Percentiles rank a stretch among this genome's conserved stretches.
Evolutionary conservation across 2,888 invertebrate genomes (phyloP).

Genomic region (Tenthredo livida): DNA sequence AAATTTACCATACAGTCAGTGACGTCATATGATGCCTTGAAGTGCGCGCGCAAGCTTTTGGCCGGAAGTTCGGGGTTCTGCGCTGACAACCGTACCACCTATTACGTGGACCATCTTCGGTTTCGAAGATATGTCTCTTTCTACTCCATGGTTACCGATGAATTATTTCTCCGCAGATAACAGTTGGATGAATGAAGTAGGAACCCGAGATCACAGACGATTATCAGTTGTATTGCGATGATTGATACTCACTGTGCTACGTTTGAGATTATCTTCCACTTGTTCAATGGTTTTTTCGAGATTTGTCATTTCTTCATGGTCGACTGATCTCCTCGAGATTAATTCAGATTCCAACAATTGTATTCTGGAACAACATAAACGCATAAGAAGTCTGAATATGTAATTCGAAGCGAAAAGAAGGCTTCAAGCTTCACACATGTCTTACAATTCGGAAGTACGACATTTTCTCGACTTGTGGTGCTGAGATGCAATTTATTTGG

Average conservation of each 20-base stretch:
- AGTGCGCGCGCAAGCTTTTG: no score
- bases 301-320: slow-evolving; percentile 80
- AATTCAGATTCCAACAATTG: slow-evolving; percentile 81
- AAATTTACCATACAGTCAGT: no score
- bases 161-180: background rate
- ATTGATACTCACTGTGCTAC: slow-evolving; percentile 79
- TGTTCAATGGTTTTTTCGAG: slow-evolving; percentile 81
- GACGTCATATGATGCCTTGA: no score
- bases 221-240: slow-evolving; percentile 27
- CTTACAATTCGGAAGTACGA: background rate
- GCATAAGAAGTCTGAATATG: background rate
- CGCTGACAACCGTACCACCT: no score
- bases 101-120: no score
- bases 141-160: no score
- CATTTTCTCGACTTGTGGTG: background rate
- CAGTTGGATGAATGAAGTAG: background rate
- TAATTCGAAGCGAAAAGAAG: background rate
- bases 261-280: slow-evolving; percentile 81
- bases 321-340: slow-evolving; percentile 79
- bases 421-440: background rate
- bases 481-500: background rate
- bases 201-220: background rate
- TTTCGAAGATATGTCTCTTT: no score
- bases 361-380: slow-evolving; percentile 73
- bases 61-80: no score